Percentiles rank a stretch among this genome's conserved stretches.
Evolutionary conservation across 2,113 vertebrate species (phyloP).

Genomic region (Natator depressus): DNA sequence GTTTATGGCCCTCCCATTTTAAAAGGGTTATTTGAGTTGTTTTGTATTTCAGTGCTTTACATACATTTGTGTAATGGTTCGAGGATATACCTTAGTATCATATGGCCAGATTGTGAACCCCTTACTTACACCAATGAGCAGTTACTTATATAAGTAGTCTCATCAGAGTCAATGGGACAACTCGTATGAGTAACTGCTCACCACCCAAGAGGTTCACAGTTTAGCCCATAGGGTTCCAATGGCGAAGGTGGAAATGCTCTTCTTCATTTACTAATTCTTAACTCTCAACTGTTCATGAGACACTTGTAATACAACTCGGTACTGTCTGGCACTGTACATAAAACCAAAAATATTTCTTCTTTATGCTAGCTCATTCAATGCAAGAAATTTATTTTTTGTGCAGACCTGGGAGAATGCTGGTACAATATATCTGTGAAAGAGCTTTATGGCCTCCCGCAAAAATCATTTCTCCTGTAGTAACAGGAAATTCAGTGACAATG

Average conservation of each 20-base stretch:
- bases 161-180: not conserved
- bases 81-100: not conserved
- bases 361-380: not conserved
- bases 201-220: not conserved
- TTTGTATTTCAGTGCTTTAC: not conserved
- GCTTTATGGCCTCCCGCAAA: not conserved
- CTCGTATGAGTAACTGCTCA: not conserved
- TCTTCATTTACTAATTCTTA: not conserved
- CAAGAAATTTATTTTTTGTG: not conserved
- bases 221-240: not conserved
- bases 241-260: not conserved
- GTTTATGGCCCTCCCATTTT: not conserved
- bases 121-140: not conserved
- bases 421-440: not conserved
- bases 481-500: not conserved
- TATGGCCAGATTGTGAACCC: not conserved
- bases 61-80: not conserved
- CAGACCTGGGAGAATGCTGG: not conserved
- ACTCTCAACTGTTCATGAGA: not conserved
- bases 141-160: not conserved
- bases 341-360: not conserved
- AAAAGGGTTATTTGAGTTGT: not conserved
- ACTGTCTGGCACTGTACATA: not conserved
- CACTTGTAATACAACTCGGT: not conserved
- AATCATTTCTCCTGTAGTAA: not conserved